These are phyloP conservation scores for Acronicta aceris DNA, from an alignment of 2,888 invertebrate genomes.

Conservation along the genomic window DNA sequence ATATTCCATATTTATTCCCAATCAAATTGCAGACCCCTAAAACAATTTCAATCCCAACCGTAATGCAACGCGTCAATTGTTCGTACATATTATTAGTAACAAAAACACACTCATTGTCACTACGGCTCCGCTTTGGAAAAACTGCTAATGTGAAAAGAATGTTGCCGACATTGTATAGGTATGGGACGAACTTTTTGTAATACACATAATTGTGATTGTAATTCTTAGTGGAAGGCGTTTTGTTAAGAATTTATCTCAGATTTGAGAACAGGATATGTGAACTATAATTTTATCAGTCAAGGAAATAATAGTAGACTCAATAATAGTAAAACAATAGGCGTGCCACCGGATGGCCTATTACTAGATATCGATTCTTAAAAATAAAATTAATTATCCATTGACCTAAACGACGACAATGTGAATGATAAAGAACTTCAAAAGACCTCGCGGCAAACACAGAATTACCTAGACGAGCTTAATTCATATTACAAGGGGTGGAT, in stretches of 20 bases:
- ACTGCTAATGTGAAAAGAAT: slow-evolving; percentile 56
- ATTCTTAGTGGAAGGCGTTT: slow-evolving; percentile 32
- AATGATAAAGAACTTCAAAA: too few relatives aligned
- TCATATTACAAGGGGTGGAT: too few relatives aligned
- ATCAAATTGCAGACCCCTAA: slow-evolving; percentile 28
- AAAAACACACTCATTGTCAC: slow-evolving; percentile 59
- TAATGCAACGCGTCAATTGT: slow-evolving; percentile 53
- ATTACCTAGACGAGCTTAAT: too few relatives aligned
- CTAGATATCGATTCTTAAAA: too few relatives aligned
- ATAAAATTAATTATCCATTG: too few relatives aligned
- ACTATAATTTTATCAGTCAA: not conserved
- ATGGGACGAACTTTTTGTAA: slow-evolving; percentile 45
- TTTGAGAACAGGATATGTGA: slow-evolving; percentile 13
- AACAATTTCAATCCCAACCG: slow-evolving; percentile 21
- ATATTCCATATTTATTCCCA: not conserved
- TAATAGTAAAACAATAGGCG: too few relatives aligned
- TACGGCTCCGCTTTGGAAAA: slow-evolving; percentile 42
- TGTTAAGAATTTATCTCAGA: slow-evolving; percentile 38
- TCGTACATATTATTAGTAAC: slow-evolving; percentile 39
- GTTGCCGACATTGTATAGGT: slow-evolving; percentile 54
- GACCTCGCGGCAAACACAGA: too few relatives aligned
- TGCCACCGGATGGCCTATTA: too few relatives aligned
- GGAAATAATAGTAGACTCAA: too few relatives aligned
- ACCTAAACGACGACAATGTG: too few relatives aligned
- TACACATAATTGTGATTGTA: slow-evolving; percentile 50